phyloP scores from a whole-genome alignment of 2,888 invertebrate genomes.

The Caenorhabditis macrosperma region DNA sequence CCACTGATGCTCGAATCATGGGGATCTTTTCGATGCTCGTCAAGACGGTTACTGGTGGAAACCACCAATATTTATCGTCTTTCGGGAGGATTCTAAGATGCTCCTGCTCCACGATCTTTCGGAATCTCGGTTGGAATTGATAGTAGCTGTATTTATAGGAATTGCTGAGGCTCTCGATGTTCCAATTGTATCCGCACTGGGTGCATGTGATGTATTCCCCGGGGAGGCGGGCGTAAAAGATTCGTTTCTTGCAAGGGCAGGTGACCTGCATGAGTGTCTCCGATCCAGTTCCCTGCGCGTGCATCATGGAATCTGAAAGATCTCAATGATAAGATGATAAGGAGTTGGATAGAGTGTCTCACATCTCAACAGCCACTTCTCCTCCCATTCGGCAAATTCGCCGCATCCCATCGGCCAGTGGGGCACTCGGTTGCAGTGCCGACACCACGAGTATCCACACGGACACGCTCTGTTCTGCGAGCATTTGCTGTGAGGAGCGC shows the following conservation, averaged over 20 bases:
- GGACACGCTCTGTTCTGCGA: conserved; percentile 31
- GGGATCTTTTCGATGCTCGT: conserved; percentile 2
- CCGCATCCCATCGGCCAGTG: conserved; percentile 39
- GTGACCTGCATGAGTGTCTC: conserved; percentile 34
- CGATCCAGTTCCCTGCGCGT: conserved; percentile 34
- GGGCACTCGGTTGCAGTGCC: conserved; percentile 18
- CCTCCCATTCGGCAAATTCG: conserved; percentile 34
- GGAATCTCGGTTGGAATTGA: conserved; percentile 9
- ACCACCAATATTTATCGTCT: neutral
- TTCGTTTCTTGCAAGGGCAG: conserved; percentile 17
- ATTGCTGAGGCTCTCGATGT: too few species aligned
- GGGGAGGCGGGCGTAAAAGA: conserved; percentile 21
- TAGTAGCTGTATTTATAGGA: conserved; percentile 28
- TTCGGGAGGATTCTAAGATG: neutral
- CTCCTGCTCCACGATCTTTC: conserved; percentile 10
- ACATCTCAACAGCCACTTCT: conserved; percentile 45
- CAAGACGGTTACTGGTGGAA: neutral
- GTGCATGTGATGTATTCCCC: conserved; percentile 14
- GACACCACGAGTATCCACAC: conserved; percentile 43
- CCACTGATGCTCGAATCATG: conserved; percentile 18
- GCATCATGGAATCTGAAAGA: conserved; percentile 25
- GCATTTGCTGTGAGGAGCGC: neutral
- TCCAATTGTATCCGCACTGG: too few species aligned
- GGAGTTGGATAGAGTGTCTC: neutral
- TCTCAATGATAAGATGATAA: too few species aligned